Conservation (phyloP, 2,113 vertebrate genomes). For the Prolemur simus region DNA sequence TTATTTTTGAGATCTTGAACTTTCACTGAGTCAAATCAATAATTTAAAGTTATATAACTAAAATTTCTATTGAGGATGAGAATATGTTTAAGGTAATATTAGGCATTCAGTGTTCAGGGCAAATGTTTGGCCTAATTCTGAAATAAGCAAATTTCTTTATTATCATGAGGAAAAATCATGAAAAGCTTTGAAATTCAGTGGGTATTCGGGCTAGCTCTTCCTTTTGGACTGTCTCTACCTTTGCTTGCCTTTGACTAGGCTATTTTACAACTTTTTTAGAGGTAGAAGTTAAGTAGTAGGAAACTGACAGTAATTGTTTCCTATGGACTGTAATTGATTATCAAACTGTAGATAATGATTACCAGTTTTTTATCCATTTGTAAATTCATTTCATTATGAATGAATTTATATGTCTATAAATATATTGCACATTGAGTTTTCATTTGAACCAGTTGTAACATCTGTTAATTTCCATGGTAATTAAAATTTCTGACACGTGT, state of each 20-base stretch:
- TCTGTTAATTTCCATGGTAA: background rate
- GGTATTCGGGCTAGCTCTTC: background rate
- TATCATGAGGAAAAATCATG: background rate
- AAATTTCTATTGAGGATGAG: background rate
- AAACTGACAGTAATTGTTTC: background rate
- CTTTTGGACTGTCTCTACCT: background rate
- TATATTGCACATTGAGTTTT: background rate
- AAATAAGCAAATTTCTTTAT: slow-evolving; percentile 20
- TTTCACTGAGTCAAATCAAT: background rate
- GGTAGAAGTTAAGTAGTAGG: background rate
- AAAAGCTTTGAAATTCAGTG: background rate
- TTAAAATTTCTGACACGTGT: background rate
- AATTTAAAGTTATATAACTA: background rate
- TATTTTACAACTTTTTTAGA: background rate
- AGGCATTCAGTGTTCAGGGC: background rate
- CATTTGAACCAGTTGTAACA: background rate
- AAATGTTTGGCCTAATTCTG: background rate
- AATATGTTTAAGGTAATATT: background rate
- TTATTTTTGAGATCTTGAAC: background rate
- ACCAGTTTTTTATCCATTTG: background rate
- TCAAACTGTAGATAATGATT: background rate
- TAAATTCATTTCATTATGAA: slow-evolving; percentile 1
- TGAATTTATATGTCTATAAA: background rate
- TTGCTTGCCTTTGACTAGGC: background rate
- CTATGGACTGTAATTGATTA: background rate